phyloP scores from a whole-genome alignment of 2,888 invertebrate species.

The Dichetophora obliterata region DNA sequence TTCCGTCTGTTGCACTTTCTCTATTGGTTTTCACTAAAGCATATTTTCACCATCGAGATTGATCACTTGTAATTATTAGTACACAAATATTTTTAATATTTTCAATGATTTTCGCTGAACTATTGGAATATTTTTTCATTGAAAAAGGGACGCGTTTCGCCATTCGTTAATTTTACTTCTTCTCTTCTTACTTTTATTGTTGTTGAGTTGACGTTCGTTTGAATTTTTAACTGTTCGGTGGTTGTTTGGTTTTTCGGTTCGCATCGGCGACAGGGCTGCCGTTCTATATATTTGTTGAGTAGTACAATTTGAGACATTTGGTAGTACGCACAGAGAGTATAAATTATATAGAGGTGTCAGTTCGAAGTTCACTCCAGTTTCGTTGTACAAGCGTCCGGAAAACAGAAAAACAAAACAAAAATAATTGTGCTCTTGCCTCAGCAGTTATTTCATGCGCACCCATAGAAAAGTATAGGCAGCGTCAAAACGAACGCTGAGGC shows the following conservation, averaged over 20 bases:
- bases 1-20: constrained; percentile 33
- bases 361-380: too few species aligned
- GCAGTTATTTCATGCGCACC: too few species aligned
- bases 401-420: too few species aligned
- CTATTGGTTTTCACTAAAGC: neutral
- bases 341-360: too few species aligned
- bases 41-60: neutral
- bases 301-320: too few species aligned
- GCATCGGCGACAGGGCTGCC: too few species aligned
- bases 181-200: constrained; percentile 38
- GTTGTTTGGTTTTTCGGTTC: neutral
- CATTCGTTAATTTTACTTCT: constrained; percentile 41
- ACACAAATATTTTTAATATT: neutral
- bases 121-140: constrained; percentile 40
- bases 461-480: too few species aligned
- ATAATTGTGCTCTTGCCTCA: too few species aligned
- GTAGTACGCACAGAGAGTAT: too few species aligned
- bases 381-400: too few species aligned
- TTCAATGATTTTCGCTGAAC: neutral
- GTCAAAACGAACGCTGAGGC: too few species aligned
- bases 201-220: constrained; percentile 38
- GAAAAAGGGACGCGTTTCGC: constrained; percentile 51
- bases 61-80: neutral
- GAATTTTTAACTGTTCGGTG: constrained; percentile 30
- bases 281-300: too few species aligned